Evolutionary conservation across 2,797 vertebrate genomes (phyloP), one percentile per base, ranked within the genome.

Genomic region (Scomberomorus guttatus): DNA sequence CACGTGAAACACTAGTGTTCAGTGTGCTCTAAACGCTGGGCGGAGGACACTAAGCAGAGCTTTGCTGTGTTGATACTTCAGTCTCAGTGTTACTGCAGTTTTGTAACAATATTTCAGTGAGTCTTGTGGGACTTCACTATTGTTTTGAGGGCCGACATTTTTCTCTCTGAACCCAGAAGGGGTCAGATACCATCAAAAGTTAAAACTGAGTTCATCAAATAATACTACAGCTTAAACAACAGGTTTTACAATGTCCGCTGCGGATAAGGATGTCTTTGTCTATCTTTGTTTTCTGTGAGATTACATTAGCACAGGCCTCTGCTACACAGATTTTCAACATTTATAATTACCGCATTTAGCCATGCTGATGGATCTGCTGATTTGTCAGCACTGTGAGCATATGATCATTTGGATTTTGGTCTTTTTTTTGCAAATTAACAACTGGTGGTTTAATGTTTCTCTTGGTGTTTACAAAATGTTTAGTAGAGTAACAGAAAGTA

Each of bases 401-500:
- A 24, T 58, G 5, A 51, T 73, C 62, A 73, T 79, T 66, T 73
- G 27, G 52, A 52, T 64, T 52, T 12, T 52, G 32, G 22, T 52
- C 37, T 11, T 9, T 52, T 60, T 75, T 27, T 72, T 37, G 37
- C 37, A 71, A 72, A 74, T 73, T 6, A 64, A 79, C 42, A 39
- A 32, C 11, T 37, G 1, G 42, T 50, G 11, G 29, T 61, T 66
- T 50, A 29, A 2, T 68, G 69, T 72, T 69, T 72, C 52, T 63
- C 48, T 34, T 11, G 11, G 13, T 54, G 29, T 52, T 67, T 62
- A 71, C 63, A 72, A 44, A 46, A 57, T 75, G 50, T 80, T 66
- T 69, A 54, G 50, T 72, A 63, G 70, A 76, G 54, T 72, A 72
- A 83, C 66, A 70, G 18, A 20, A 63, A 82, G 44, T 22, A 27